Evolutionary conservation across 2,113 vertebrate genomes (phyloP).

Genomic region (Hemiscyllium ocellatum): DNA sequence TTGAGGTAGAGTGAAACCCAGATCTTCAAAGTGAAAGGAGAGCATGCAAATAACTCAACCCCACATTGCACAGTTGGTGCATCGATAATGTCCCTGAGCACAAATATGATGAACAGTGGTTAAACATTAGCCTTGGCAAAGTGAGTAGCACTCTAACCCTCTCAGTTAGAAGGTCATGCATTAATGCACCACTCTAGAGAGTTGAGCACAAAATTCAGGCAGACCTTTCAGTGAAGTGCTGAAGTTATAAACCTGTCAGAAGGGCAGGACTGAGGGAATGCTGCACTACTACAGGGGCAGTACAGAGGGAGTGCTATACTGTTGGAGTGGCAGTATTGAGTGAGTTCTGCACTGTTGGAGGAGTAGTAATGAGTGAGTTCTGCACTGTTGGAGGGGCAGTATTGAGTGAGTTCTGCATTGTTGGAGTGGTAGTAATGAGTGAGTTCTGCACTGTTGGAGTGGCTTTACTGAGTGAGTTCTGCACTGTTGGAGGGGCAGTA

Average conservation of each 20-base stretch:
- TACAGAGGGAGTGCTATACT: neutral
- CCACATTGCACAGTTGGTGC: neutral
- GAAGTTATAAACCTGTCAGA: neutral
- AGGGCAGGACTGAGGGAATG: neutral
- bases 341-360: neutral
- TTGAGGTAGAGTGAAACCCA: constrained; percentile 9
- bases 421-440: neutral
- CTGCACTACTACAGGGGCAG: neutral
- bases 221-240: neutral
- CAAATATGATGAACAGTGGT: neutral
- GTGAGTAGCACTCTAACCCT: neutral
- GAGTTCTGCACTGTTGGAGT: neutral
- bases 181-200: neutral
- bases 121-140: neutral
- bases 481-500: too few relatives aligned
- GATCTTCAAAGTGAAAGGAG: neutral
- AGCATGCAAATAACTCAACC: neutral
- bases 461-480: too few relatives aligned
- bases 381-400: neutral
- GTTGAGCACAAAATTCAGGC: neutral
- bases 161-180: neutral
- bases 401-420: neutral
- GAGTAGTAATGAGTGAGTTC: neutral
- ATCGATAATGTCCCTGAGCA: neutral
- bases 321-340: neutral